Conservation (phyloP, 2,888 invertebrate species). For the Apodemia zela region DNA sequence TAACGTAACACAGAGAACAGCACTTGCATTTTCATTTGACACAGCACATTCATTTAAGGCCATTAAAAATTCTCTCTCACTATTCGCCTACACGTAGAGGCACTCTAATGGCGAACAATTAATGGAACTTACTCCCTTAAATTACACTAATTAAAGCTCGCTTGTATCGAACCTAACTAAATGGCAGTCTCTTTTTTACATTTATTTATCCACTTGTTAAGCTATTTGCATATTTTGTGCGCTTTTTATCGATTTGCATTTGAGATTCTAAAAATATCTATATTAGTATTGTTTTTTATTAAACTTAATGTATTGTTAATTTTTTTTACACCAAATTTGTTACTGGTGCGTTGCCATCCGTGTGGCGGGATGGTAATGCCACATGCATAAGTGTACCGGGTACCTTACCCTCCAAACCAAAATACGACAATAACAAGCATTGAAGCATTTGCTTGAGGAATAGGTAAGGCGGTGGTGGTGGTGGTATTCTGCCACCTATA, state of each 20-base stretch:
- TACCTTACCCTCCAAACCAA: too few relatives aligned
- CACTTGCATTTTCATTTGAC: constrained; percentile 5
- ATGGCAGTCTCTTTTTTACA: background rate
- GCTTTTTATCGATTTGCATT: background rate
- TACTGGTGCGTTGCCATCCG: too few relatives aligned
- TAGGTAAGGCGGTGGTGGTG: too few relatives aligned
- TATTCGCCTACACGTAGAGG: constrained; percentile 7
- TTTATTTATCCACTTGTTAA: background rate
- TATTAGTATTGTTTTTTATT: too few relatives aligned
- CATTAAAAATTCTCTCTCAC: constrained; percentile 2
- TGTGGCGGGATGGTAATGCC: too few relatives aligned
- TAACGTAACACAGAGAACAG: background rate
- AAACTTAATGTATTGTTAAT: too few relatives aligned
- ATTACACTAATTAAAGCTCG: constrained; percentile 11
- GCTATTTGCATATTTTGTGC: background rate
- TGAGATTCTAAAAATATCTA: background rate
- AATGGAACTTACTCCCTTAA: constrained; percentile 9
- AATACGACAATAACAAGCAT: too few relatives aligned
- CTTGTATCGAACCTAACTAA: constrained; percentile 8
- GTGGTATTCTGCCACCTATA: too few relatives aligned
- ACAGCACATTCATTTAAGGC: background rate
- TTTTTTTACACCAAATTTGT: too few relatives aligned
- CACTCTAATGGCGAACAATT: constrained; percentile 7
- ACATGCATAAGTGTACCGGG: too few relatives aligned
- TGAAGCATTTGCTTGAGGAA: too few relatives aligned